A percentile compares a stretch with the other conserved stretches of the same genome.
These are phyloP conservation scores for Perizoma flavofasciatum DNA, from an alignment of 2,888 invertebrate genomes.

Conservation along the genomic window DNA sequence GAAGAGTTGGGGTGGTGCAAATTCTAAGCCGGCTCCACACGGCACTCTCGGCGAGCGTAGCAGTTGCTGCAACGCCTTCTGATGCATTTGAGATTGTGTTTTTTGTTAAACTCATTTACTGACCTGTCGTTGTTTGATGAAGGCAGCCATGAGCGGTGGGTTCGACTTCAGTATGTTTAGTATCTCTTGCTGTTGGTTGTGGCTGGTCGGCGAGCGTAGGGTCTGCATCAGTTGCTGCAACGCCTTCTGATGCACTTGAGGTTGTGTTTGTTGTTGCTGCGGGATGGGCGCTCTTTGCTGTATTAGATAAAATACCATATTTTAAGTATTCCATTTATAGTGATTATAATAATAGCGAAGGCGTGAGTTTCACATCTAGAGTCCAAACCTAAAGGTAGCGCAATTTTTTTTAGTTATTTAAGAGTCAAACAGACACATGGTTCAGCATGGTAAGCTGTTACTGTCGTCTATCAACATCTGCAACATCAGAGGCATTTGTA, in stretches of 20 bases:
- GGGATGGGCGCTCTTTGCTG: slow-evolving; percentile 60
- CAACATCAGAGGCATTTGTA: too few relatives aligned
- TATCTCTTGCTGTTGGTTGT: slow-evolving; percentile 95
- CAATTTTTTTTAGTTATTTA: too few relatives aligned
- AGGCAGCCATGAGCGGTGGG: slow-evolving; percentile 97
- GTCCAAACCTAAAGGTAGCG: too few relatives aligned
- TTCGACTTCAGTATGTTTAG: slow-evolving; percentile 95
- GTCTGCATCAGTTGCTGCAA: slow-evolving; percentile 95
- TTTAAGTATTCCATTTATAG: too few relatives aligned
- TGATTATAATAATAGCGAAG: too few relatives aligned
- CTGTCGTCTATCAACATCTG: too few relatives aligned
- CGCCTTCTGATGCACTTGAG: slow-evolving; percentile 84
- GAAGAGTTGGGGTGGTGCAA: too few relatives aligned
- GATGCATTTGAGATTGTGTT: slow-evolving; percentile 64
- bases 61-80: slow-evolving; percentile 91
- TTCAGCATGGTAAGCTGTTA: too few relatives aligned
- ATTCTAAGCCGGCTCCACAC: too few relatives aligned
- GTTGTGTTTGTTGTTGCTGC: slow-evolving; percentile 71
- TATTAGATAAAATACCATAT: not conserved
- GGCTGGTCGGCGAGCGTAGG: slow-evolving; percentile 93
- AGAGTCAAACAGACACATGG: too few relatives aligned
- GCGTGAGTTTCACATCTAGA: too few relatives aligned
- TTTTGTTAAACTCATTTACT: slow-evolving; percentile 22
- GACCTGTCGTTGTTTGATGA: slow-evolving; percentile 93
- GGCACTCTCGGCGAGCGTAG: slow-evolving; percentile 95